A percentile compares a stretch with the other conserved stretches of the same genome.
Evolutionary conservation across 2,113 vertebrate species (phyloP).

Genomic region (Pangasianodon hypophthalmus): DNA sequence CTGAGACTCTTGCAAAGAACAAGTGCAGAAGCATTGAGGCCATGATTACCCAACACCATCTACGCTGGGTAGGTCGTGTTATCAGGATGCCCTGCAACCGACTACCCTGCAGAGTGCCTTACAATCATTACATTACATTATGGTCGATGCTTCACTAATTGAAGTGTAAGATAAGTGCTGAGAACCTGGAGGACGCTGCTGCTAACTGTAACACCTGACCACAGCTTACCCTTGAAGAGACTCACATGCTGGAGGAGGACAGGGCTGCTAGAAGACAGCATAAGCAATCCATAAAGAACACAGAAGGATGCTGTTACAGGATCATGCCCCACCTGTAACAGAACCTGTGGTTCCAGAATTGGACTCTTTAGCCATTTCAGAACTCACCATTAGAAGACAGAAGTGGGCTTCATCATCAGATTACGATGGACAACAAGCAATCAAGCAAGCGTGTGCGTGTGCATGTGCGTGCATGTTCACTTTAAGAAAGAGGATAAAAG

Average conservation of each 20-base stretch:
- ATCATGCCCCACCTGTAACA: not conserved
- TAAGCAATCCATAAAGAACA: not conserved
- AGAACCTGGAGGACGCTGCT: not conserved
- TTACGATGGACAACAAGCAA: not conserved
- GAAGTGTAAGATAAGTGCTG: not conserved
- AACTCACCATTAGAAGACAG: not conserved
- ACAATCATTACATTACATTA: not conserved
- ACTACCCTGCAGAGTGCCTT: not conserved
- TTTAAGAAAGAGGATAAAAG: constrained; percentile 9
- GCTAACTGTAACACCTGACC: not conserved
- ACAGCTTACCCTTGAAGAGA: not conserved
- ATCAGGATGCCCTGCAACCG: not conserved
- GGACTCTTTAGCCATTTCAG: not conserved
- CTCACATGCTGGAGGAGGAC: not conserved
- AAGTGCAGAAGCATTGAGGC: not conserved
- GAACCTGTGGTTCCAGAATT: not conserved
- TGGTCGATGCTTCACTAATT: not conserved
- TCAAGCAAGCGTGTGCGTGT: not conserved
- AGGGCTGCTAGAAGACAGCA: not conserved
- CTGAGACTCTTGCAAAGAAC: not conserved
- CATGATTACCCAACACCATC: too few species aligned
- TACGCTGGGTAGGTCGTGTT: not conserved
- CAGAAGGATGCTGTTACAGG: not conserved
- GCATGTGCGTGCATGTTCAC: constrained; percentile 22
- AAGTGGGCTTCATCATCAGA: not conserved